These are phyloP conservation scores for Odontocolon sp. DNA, from an alignment of 2,888 invertebrate genomes.

Conservation along the genomic window DNA sequence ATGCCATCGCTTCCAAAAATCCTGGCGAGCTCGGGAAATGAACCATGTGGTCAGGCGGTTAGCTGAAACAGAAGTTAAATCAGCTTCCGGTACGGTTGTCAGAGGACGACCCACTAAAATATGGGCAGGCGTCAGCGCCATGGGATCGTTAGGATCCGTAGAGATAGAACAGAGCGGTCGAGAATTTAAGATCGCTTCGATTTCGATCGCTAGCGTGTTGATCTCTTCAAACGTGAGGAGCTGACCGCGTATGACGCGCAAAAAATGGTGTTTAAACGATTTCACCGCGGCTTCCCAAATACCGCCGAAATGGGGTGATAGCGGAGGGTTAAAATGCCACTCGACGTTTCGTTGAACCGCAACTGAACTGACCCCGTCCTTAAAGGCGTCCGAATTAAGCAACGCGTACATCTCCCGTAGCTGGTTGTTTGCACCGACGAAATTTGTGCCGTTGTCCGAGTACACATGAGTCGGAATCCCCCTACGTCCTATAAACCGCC, in stretches of 20 bases:
- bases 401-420: slow-evolving; percentile 34
- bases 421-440: slow-evolving; percentile 51
- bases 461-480: slow-evolving; percentile 37
- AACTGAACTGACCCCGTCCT: neutral
- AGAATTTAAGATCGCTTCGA: slow-evolving; percentile 53
- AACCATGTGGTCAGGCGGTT: slow-evolving; percentile 61
- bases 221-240: slow-evolving; percentile 49
- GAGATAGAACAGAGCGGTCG: slow-evolving; percentile 44
- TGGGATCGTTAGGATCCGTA: slow-evolving; percentile 52
- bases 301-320: slow-evolving; percentile 53
- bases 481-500: slow-evolving; percentile 39
- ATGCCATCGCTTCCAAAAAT: slow-evolving; percentile 63
- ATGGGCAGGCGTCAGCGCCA: slow-evolving; percentile 64
- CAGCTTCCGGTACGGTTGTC: slow-evolving; percentile 47
- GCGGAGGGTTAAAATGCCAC: slow-evolving; percentile 48
- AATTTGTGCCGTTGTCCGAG: slow-evolving; percentile 56
- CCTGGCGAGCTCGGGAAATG: slow-evolving; percentile 58
- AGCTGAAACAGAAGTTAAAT: slow-evolving; percentile 36
- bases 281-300: slow-evolving; percentile 57
- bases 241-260: slow-evolving; percentile 28
- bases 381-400: slow-evolving; percentile 10
- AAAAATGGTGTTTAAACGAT: slow-evolving; percentile 54
- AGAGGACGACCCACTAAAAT: slow-evolving; percentile 64
- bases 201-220: slow-evolving; percentile 45
- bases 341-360: neutral